Base-by-base conservation (phyloP, 1,140 invertebrate species). In the Brachionus calyciflorus region DNA sequence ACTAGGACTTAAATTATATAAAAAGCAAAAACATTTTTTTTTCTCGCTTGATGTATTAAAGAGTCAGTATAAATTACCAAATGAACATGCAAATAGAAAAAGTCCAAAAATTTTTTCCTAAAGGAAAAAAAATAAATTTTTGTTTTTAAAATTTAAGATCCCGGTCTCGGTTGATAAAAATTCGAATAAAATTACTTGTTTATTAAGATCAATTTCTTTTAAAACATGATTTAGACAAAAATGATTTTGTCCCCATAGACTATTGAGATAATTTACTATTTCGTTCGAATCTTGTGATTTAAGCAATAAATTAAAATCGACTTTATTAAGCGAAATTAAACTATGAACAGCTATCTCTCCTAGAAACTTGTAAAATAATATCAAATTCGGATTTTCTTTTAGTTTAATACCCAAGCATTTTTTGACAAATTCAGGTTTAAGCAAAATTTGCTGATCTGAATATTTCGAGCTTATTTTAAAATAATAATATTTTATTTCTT, bases 161-260 rank as follows among this genome's bases (percentile, higher is more conserved):
- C n/a, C n/a, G n/a, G n/a, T n/a, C n/a, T n/a, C n/a, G n/a, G n/a
- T n/a, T n/a, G n/a, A n/a, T n/a, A n/a, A n/a, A n/a, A n/a, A n/a
- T n/a, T n/a, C 33, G 9, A 37, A 37, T 5, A 57, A 57, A 33
- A 26, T 63, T 65, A 65, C 60, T 41, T 65, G 33, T 26, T 21
- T 41, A 28, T 44, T 65, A 24, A 37, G 55, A 7, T 65, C 60
- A 4, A 65, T 44, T 65, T 65, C 60, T 44, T 65, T 44, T 10
- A 65, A 24, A 12, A 65, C 60, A 30, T 65, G 40, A 24, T 65
- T 65, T n/a, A 65, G 10, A 19, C 24, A 24, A 51, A 73, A 73
- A 41, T 73, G 69, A 49, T 55, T 49, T 24, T 73, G 28, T 6
- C 69, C 69, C 69, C 69, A 73, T 19, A 73, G 19, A 24, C 44